A percentile compares a stretch with the other conserved stretches of the same genome.
phyloP scores from a whole-genome alignment of 1,140 invertebrate species.

The Stratiolaelaps scimitus region DNA sequence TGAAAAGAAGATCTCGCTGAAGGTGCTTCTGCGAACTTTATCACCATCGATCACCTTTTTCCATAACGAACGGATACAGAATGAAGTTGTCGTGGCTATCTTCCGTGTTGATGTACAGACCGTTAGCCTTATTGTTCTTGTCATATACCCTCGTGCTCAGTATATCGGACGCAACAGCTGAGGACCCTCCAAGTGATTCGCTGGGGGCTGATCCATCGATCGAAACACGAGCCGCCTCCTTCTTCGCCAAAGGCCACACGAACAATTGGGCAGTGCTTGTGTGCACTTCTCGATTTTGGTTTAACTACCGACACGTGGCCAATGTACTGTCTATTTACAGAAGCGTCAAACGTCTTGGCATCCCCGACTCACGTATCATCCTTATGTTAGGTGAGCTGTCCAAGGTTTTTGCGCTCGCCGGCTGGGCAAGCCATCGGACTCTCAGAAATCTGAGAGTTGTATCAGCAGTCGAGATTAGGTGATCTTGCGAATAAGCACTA shows the following conservation, averaged over 20 bases:
- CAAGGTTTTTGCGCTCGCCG: no score
- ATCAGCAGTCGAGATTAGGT: no score
- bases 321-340: constrained; percentile 97
- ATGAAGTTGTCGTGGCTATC: background rate
- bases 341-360: constrained; percentile 90
- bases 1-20: no score
- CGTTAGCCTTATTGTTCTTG: background rate
- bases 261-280: constrained; percentile 99
- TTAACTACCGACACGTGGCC: constrained; percentile 97
- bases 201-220: background rate
- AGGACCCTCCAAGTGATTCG: background rate
- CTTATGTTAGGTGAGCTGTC: background rate
- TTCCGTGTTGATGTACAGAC: background rate
- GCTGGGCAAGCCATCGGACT: no score
- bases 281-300: constrained; percentile 97
- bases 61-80: no score
- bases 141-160: background rate
- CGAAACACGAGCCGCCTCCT: background rate
- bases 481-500: no score
- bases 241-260: constrained; percentile 52
- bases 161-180: background rate
- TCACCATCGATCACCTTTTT: no score
- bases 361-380: constrained; percentile 57
- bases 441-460: no score
- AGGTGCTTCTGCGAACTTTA: no score